Conservation (phyloP, 2,113 vertebrate species). For the Rhodinocichla rosea region DNA sequence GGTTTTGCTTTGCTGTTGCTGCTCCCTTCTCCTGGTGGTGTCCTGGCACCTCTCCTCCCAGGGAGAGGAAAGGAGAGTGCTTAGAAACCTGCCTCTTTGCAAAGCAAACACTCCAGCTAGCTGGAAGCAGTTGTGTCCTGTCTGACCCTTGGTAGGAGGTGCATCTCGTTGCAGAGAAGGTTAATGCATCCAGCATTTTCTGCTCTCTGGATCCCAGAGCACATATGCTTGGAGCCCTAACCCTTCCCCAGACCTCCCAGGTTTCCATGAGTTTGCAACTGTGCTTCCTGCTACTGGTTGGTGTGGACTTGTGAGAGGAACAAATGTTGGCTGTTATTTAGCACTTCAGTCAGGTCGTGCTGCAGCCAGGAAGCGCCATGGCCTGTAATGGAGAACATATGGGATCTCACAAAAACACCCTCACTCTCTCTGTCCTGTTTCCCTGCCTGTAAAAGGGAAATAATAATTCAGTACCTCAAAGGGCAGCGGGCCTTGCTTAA, state of each 20-base stretch:
- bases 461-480: not conserved
- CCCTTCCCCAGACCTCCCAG: constrained; percentile 21
- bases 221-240: not conserved
- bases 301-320: not conserved
- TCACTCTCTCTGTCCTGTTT: rapidly evolving
- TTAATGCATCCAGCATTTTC: rapidly evolving
- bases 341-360: not conserved
- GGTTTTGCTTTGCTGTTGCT: not conserved
- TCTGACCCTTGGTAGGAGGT: not conserved
- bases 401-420: not conserved
- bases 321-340: constrained; percentile 16
- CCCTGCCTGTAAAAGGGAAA: not conserved
- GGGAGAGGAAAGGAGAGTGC: not conserved
- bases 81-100: not conserved
- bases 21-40: not conserved
- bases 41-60: not conserved
- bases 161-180: not conserved
- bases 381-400: constrained; percentile 23
- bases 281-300: constrained; percentile 31
- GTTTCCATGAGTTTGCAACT: not conserved
- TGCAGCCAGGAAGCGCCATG: not conserved
- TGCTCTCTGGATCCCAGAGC: not conserved
- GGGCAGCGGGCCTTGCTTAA: not conserved
- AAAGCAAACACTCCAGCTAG: not conserved
- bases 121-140: not conserved